phyloP scores from a whole-genome alignment of 2,797 vertebrate species.

The Smutsia temminckii region DNA sequence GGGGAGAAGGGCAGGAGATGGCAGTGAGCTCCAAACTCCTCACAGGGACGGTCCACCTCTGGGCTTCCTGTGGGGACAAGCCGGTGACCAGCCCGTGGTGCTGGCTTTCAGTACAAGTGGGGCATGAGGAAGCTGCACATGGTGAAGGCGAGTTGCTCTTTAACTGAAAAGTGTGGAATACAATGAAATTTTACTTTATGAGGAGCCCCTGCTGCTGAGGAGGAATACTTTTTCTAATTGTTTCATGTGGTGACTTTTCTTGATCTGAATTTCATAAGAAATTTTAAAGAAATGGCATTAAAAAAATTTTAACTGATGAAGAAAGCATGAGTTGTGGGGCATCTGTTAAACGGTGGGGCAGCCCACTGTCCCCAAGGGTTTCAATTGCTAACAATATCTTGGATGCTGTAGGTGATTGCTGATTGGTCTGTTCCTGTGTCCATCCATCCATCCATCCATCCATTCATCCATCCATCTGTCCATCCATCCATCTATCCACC shows the following conservation, averaged over 20 bases:
- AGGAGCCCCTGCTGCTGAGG: neutral
- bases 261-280: conserved; percentile 3
- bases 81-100: neutral
- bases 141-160: neutral
- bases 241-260: neutral
- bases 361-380: neutral
- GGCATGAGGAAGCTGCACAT: neutral
- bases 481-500: too few species aligned
- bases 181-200: neutral
- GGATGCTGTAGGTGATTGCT: neutral
- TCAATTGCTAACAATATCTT: neutral
- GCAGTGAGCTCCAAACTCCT: neutral
- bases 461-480: too few species aligned
- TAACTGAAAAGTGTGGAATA: neutral
- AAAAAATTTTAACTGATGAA: neutral
- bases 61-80: neutral
- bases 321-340: neutral
- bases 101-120: neutral
- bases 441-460: too few species aligned
- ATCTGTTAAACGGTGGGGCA: neutral
- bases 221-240: neutral
- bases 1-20: conserved; percentile 32
- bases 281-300: neutral
- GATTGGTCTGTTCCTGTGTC: neutral
- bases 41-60: neutral